Conservation (phyloP, 1,140 invertebrate genomes). For the Diplogasteroides magnus region DNA sequence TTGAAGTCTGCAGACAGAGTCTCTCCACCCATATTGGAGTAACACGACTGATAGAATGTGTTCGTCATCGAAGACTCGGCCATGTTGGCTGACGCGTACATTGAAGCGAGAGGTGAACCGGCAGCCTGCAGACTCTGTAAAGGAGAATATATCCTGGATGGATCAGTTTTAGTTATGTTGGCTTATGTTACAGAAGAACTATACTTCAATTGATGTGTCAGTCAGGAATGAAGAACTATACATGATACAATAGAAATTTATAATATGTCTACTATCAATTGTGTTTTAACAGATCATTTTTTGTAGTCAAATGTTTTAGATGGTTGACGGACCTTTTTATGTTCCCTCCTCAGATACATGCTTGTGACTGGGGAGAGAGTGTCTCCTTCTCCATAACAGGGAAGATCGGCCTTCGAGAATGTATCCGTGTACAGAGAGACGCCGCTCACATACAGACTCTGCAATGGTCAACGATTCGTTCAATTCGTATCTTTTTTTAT, state of each 20-base stretch:
- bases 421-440: conserved; percentile 11
- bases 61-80: background rate
- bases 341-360: conserved; percentile 15
- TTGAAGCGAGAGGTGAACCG: background rate
- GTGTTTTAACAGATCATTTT: conserved; percentile 4
- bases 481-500: too few relatives aligned
- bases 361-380: conserved; percentile 6
- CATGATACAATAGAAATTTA: conserved; percentile 1
- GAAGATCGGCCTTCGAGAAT: conserved; percentile 1
- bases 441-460: background rate
- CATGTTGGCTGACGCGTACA: background rate
- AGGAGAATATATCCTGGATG: background rate
- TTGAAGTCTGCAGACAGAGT: background rate
- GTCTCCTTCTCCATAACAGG: background rate
- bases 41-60: background rate
- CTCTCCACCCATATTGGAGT: background rate
- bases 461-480: too few relatives aligned
- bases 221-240: conserved; percentile 1
- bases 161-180: background rate
- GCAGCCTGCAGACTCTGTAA: background rate
- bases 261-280: conserved; percentile 8
- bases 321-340: conserved; percentile 5
- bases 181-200: background rate
- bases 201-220: background rate
- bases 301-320: too few relatives aligned